Evolutionary conservation across 2,113 vertebrate genomes (phyloP).

Genomic region (Haemorhous mexicanus): DNA sequence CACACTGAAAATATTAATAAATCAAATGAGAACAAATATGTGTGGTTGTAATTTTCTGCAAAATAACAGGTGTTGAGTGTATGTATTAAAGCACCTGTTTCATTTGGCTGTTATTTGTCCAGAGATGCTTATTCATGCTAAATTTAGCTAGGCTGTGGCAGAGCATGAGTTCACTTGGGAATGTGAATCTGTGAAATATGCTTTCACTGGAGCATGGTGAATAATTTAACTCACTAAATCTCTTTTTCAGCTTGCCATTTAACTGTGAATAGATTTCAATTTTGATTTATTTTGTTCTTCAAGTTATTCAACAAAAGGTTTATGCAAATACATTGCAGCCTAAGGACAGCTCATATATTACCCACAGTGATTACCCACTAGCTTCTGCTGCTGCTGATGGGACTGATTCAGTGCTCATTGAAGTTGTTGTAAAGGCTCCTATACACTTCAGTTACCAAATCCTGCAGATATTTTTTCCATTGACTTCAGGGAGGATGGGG

Average conservation of each 20-base stretch:
- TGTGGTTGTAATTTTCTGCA: neutral
- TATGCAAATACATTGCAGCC: conserved; percentile 57
- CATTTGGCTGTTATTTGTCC: conserved; percentile 44
- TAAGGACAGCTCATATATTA: conserved; percentile 24
- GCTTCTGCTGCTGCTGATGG: neutral
- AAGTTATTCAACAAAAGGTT: conserved; percentile 56
- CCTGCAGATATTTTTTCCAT: neutral
- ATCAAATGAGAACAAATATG: neutral
- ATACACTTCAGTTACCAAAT: neutral
- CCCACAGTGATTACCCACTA: neutral
- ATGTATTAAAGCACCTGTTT: conserved; percentile 37
- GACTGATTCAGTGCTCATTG: neutral
- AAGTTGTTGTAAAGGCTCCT: neutral
- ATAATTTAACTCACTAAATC: conserved; percentile 62
- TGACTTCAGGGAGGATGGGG: neutral
- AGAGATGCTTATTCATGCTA: conserved; percentile 48
- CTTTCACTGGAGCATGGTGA: conserved; percentile 41
- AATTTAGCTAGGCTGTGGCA: conserved; percentile 40
- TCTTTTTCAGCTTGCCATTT: conserved; percentile 55
- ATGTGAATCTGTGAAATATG: conserved; percentile 52
- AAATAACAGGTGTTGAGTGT: conserved; percentile 17
- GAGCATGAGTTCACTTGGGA: conserved; percentile 38
- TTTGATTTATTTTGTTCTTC: conserved; percentile 65
- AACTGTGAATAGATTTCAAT: conserved; percentile 56
- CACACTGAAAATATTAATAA: neutral